These are phyloP conservation scores for Pyxicephalus adspersus DNA, from an alignment of 2,113 vertebrate species.

Conservation along the genomic window DNA sequence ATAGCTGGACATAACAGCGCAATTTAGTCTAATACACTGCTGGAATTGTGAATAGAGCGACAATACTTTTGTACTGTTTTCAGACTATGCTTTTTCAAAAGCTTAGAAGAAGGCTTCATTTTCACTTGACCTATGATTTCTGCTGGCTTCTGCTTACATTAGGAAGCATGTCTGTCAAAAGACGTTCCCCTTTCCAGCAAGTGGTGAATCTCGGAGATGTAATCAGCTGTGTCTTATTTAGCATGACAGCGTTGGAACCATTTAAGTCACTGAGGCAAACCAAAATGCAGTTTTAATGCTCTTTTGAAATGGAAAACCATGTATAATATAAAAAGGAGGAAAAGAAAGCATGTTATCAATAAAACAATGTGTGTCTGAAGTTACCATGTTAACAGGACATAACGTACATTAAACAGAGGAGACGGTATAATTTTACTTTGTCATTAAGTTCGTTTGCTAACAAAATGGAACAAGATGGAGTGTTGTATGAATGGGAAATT, in stretches of 20 bases:
- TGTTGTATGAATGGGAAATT: too few relatives aligned
- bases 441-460: not conserved
- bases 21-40: not conserved
- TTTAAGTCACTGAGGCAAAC: slow-evolving; percentile 63
- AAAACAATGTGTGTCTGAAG: slow-evolving; percentile 1
- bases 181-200: slow-evolving; percentile 47
- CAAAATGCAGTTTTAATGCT: slow-evolving; percentile 61
- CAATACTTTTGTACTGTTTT: not conserved
- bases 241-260: slow-evolving; percentile 61
- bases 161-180: slow-evolving; percentile 63
- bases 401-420: not conserved
- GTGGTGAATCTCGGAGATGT: slow-evolving; percentile 57
- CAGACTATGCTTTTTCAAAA: slow-evolving; percentile 13
- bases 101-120: slow-evolving; percentile 53
- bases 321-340: slow-evolving; percentile 12
- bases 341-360: slow-evolving; percentile 22
- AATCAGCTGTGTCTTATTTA: slow-evolving; percentile 63
- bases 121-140: slow-evolving; percentile 59
- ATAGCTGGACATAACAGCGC: not conserved
- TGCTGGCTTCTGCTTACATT: slow-evolving; percentile 63
- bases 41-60: not conserved
- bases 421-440: not conserved
- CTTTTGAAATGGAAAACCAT: slow-evolving; percentile 57
- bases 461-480: not conserved
- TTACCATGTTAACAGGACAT: not conserved